Conservation (phyloP, 1,140 invertebrate species). For the Dinoponera quadriceps region DNA sequence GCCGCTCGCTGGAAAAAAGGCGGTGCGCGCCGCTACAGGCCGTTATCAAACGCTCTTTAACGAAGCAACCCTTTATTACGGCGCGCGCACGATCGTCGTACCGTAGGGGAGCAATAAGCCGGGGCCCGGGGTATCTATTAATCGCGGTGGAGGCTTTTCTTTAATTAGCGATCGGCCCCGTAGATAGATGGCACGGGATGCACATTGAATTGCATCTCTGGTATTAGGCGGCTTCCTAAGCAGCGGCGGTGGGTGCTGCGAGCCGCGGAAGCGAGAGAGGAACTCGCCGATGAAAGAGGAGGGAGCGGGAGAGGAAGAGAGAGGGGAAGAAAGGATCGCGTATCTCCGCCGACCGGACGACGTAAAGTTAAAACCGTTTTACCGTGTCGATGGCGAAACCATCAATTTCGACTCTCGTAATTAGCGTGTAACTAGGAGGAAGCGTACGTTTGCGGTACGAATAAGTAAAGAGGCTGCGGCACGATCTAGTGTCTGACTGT, state of each 20-base stretch:
- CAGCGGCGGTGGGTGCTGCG: neutral
- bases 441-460: conserved; percentile 68
- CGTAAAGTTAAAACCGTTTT: conserved; percentile 71
- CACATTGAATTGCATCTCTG: conserved; percentile 57
- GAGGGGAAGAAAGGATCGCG: conserved; percentile 52
- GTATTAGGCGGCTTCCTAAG: conserved; percentile 23
- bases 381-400: conserved; percentile 70
- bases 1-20: neutral
- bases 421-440: conserved; percentile 72
- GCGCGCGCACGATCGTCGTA: conserved; percentile 8
- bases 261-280: conserved; percentile 13
- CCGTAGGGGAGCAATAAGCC: conserved; percentile 26
- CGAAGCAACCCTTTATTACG: conserved; percentile 64
- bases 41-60: conserved; percentile 57
- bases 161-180: conserved; percentile 64
- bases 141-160: conserved; percentile 65
- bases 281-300: conserved; percentile 8
- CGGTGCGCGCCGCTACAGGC: neutral
- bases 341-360: conserved; percentile 62
- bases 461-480: conserved; percentile 71
- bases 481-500: conserved; percentile 54
- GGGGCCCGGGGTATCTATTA: conserved; percentile 63
- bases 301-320: neutral
- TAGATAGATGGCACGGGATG: conserved; percentile 54
- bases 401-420: conserved; percentile 74